Evolutionary conservation across 2,797 vertebrate species (phyloP), one percentile per base, ranked within the genome.

Genomic region (Salmo trutta): DNA sequence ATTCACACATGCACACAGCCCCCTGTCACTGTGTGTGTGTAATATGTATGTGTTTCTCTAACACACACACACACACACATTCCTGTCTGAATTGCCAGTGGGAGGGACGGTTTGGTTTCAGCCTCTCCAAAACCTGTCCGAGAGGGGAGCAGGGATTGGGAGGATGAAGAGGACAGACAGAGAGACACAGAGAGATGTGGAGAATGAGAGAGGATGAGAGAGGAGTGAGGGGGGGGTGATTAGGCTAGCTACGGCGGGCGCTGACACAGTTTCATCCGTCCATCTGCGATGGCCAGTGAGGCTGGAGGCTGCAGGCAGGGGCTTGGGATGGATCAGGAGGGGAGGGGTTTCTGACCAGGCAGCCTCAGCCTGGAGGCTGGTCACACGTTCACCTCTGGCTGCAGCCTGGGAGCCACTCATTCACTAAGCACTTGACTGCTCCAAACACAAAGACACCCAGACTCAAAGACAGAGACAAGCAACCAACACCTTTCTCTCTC

Each of bases 1-100:
- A 72, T 47, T 51, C 69, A 71, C 69, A 68, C 67, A 69, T 31
- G 19, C 67, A 68, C 29, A 68, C 66, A 36, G 41, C 41, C 41
- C 41, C 41, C 41, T 47, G 41, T 47, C 41, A 47, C 41, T 12
- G 41, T 47, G 41, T 14, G 8, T 41, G 41, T 14, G 41, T 47
- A 47, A 47, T 14, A 2, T 47, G 41, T 12, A 14, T 47, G 10
- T 47, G 41, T 47, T 10, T 47, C 66, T 33, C 31, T 15, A 29
- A 47, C n/a, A 51, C 36, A 52, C 36, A 67, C 65, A 15, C 31
- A 8, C 70, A 24, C 70, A 71, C 41, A 52, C 47, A 4, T 47
- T 53, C 10, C 24, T 16, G 71, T 71, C 70, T 15, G n/a, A 29
- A 24, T 29, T 27, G 70, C 51, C 47, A 15, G 47, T 51, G 51